Evolutionary conservation across 2,888 invertebrate genomes (phyloP).

Genomic region (Mayetiola destructor): DNA sequence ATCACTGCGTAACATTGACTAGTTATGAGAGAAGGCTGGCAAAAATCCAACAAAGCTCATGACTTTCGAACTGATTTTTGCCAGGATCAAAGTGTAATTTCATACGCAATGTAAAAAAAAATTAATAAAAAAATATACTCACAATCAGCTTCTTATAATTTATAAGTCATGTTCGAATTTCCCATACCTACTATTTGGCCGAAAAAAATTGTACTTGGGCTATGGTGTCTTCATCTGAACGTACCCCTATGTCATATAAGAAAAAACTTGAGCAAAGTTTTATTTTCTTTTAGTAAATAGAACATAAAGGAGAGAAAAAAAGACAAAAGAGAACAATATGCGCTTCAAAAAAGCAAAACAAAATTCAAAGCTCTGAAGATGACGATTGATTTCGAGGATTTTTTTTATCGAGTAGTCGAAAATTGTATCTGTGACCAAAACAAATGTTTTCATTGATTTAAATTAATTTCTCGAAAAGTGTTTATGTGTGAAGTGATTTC

Average conservation of each 20-base stretch:
- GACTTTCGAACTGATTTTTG: too few species aligned
- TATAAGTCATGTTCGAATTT: too few species aligned
- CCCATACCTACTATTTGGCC: too few species aligned
- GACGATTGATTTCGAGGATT: constrained; percentile 4
- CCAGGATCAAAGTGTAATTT: too few species aligned
- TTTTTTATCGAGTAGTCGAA: not conserved
- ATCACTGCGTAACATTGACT: constrained; percentile 6
- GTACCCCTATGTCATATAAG: not conserved
- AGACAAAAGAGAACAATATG: not conserved
- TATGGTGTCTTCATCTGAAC: too few species aligned
- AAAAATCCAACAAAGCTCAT: not conserved
- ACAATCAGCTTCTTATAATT: too few species aligned
- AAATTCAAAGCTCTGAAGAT: constrained; percentile 3
- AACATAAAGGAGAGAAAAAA: not conserved
- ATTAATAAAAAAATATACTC: too few species aligned
- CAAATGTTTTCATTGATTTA: too few species aligned
- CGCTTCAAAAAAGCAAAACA: constrained; percentile 11
- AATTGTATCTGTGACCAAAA: not conserved
- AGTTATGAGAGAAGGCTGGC: constrained; percentile 1
- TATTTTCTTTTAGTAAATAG: not conserved
- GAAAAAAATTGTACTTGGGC: too few species aligned
- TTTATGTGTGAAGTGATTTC: not conserved
- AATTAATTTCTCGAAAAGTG: not conserved
- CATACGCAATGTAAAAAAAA: too few species aligned
- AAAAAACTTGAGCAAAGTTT: not conserved